Base-by-base conservation (phyloP, 2,888 invertebrate genomes). In the Amblyjoppa fuscipennis region DNA sequence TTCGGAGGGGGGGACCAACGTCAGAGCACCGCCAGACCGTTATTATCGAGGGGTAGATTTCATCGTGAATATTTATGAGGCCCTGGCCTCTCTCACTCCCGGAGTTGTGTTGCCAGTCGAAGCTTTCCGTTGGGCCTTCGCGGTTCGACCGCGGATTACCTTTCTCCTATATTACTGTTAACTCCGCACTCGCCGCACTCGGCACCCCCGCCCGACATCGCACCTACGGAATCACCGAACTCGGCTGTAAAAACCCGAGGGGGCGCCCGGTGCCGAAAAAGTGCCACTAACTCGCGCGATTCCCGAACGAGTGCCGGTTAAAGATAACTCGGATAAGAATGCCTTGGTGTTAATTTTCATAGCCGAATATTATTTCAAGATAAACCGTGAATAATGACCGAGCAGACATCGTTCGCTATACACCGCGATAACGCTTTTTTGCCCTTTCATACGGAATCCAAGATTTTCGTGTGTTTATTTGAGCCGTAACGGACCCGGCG, bases 41-140 rank as follows among this genome's bases (percentile, higher is more conserved):
- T 94, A 93, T 93, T 94, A 94, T 94, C 93, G 93, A 93, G 91
- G 93, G 92, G 91, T 93, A 93, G 93, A 93, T 94, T 93, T 93
- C 92, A 93, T 93, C 92, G 91, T 93, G 93, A 94, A 94, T 94
- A 94, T 93, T 93, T 92, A 94, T 94, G 92, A 93, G 91, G 89
- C 59, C 7, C 87, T 87, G 89, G 90, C 79, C 88, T 89, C 90
- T 90, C 90, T 83, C 76, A 89, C 89, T 90, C 59, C 28, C 28
- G 25, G 13, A 28, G 59, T 59, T 59, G 59, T 90, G 84, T 88
- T 71, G 79, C 79, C 59, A 78, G 41, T 78, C 49, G 78, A 66
- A 70, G 79, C 79, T 66, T 79, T 75, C 68, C 82, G 81, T 81
- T 45, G 75, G 49, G 71, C 68, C 79, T 82, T 82, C 49, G 51